phyloP scores from a whole-genome alignment of 2,797 vertebrate genomes.

The Enteromius thamalakanensis region DNA sequence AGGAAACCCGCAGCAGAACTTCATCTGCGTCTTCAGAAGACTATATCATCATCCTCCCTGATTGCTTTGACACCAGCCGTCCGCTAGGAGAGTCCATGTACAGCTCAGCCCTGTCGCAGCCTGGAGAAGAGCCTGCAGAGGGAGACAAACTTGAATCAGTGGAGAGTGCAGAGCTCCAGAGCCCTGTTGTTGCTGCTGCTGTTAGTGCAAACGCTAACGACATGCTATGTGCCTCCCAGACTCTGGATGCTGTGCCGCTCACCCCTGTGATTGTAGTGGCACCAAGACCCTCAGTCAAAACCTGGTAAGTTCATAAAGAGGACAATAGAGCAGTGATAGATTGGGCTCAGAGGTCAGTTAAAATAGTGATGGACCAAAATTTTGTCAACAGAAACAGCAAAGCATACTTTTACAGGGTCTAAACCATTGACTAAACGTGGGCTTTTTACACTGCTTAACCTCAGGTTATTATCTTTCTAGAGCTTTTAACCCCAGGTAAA shows the following conservation, averaged over 20 bases:
- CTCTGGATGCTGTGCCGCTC: slow-evolving; percentile 77
- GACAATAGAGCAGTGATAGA: background rate
- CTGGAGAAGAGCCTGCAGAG: slow-evolving; percentile 67
- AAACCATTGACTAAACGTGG: background rate
- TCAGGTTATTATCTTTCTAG: no score
- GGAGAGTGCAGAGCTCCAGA: slow-evolving; percentile 38
- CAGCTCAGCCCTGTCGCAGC: slow-evolving; percentile 89
- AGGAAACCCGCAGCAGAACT: slow-evolving; percentile 83
- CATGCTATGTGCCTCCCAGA: slow-evolving; percentile 80
- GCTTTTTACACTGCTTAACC: no score
- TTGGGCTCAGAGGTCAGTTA: background rate
- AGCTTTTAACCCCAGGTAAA: no score
- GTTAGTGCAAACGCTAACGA: slow-evolving; percentile 73
- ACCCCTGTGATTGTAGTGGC: slow-evolving; percentile 76
- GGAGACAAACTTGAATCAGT: slow-evolving; percentile 26
- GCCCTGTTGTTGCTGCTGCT: background rate
- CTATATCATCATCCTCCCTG: slow-evolving; percentile 94
- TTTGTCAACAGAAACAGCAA: background rate
- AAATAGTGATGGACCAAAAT: background rate
- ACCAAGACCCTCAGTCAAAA: slow-evolving; percentile 55
- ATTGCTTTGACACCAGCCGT: slow-evolving; percentile 94
- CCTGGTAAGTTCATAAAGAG: slow-evolving; percentile 63
- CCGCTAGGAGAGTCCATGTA: slow-evolving; percentile 93
- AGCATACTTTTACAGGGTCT: background rate
- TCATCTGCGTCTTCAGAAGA: slow-evolving; percentile 92